These are phyloP conservation scores for Centroberyx gerrardi DNA, from an alignment of 2,797 vertebrate species.

Conservation along the genomic window DNA sequence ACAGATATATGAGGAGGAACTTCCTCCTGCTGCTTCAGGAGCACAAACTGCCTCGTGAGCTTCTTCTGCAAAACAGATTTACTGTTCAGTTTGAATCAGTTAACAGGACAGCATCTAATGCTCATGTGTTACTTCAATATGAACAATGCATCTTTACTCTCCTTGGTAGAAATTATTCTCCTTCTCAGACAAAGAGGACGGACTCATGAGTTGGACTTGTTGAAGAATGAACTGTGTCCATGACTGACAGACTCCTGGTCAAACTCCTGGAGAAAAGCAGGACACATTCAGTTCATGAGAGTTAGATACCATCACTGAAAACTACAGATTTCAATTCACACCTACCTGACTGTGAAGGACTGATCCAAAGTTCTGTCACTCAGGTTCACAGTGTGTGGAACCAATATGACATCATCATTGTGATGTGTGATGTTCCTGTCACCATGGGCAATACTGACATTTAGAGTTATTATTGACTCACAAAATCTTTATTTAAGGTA, in stretches of 20 bases:
- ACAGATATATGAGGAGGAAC: neutral
- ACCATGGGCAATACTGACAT: no score
- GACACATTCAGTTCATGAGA: neutral
- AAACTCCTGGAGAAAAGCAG: neutral
- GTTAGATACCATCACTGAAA: no score
- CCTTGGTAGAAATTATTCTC: neutral
- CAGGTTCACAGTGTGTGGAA: neutral
- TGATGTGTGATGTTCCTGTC: neutral
- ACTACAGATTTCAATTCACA: neutral
- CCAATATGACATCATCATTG: neutral
- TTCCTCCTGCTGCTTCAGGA: neutral
- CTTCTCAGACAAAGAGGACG: neutral
- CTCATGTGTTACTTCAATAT: no score
- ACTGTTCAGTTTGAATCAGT: no score
- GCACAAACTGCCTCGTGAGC: constrained; percentile 28
- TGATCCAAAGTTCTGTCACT: neutral
- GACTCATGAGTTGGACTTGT: neutral
- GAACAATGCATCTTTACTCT: neutral
- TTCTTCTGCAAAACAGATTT: constrained; percentile 10
- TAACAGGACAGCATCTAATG: neutral
- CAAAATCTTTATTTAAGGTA: no score
- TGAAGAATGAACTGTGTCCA: neutral
- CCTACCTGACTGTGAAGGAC: neutral
- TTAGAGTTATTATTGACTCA: no score
- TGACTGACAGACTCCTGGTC: constrained; percentile 4